Percentiles rank a stretch among this genome's conserved stretches.
Conservation (phyloP, 2,797 vertebrate genomes). For the Phylloscopus collybita region DNA sequence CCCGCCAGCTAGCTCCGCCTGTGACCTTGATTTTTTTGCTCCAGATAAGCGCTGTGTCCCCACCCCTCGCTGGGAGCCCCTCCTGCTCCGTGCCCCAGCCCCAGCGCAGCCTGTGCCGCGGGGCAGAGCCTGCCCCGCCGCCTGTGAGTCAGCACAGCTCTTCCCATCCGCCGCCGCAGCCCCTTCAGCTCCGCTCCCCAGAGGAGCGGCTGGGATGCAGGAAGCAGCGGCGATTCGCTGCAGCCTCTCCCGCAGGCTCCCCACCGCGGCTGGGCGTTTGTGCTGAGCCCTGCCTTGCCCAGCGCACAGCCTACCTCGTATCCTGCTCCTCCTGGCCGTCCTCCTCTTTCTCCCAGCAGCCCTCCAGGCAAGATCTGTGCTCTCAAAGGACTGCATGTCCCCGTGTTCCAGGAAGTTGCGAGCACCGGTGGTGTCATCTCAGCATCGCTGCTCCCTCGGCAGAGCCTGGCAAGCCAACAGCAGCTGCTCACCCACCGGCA, state of each 20-base stretch:
- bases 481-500: neutral
- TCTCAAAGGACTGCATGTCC: neutral
- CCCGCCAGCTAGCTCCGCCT: neutral
- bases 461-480: neutral
- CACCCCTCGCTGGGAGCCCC: conserved; percentile 32
- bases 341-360: neutral
- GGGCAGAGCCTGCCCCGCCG: neutral
- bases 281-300: neutral
- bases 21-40: conserved; percentile 59
- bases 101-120: neutral
- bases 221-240: neutral
- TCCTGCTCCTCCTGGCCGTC: neutral
- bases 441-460: neutral
- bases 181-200: neutral
- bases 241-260: neutral
- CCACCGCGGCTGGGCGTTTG: neutral
- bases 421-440: neutral
- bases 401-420: neutral
- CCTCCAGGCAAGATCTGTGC: neutral
- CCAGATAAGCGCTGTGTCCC: conserved; percentile 17
- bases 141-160: conserved; percentile 80
- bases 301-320: neutral
- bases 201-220: neutral
- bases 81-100: neutral
- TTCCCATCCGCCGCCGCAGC: conserved; percentile 38